phyloP scores from a whole-genome alignment of 2,797 vertebrate species.

The Pelodytes ibericus region DNA sequence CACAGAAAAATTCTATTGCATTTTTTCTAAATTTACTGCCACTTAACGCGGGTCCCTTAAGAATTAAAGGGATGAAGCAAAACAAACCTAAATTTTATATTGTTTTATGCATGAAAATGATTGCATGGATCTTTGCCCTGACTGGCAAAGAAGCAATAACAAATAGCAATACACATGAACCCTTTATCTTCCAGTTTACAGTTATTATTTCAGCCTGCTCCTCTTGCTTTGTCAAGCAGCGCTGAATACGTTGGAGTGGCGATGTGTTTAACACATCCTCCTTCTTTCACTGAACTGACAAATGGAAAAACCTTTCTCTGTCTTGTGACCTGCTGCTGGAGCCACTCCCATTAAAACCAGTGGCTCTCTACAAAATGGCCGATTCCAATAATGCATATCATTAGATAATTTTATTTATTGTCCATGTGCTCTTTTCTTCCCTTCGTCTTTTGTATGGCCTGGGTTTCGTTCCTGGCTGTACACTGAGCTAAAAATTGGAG shows the following conservation, averaged over 20 bases:
- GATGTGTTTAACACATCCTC: neutral
- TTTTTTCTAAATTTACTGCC: conserved; percentile 20
- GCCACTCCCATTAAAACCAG: conserved; percentile 20
- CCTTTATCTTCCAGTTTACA: conserved; percentile 17
- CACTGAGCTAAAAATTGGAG: conserved; percentile 73
- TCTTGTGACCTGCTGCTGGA: conserved; percentile 36
- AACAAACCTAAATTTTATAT: neutral
- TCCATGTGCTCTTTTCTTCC: conserved; percentile 73
- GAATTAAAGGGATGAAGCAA: neutral
- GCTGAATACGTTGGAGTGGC: conserved; percentile 10
- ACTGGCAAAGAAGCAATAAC: neutral
- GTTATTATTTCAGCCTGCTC: conserved; percentile 11
- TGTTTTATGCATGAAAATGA: conserved; percentile 3
- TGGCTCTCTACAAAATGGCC: neutral
- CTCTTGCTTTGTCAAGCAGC: conserved; percentile 16
- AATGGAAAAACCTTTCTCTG: conserved; percentile 29
- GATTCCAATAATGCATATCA: neutral
- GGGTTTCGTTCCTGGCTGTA: conserved; percentile 69
- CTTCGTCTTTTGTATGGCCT: conserved; percentile 66
- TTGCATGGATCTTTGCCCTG: neutral
- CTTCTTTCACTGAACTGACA: conserved; percentile 35
- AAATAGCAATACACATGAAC: neutral
- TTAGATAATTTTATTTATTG: conserved; percentile 70
- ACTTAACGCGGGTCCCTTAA: conserved; percentile 8
- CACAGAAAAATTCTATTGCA: neutral